Base-by-base conservation (phyloP, 2,113 vertebrate species). In the Cephalopholis sonnerati region DNA sequence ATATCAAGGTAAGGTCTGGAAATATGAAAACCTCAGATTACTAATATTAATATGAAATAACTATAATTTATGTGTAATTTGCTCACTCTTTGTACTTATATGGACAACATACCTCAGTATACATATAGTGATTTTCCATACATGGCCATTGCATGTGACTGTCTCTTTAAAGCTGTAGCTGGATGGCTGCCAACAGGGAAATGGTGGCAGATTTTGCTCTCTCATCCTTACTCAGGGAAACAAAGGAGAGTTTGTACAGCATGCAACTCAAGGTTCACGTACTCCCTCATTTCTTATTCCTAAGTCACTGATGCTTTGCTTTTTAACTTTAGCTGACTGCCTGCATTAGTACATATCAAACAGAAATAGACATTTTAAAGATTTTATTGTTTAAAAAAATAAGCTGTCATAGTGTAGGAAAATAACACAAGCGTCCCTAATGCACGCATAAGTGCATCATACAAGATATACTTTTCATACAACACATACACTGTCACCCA, bases 201-300 rank as follows among this genome's bases (percentile, higher is more conserved):
- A 83, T 73, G 36, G 2, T 1, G 13, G 13, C 5, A 59, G 66
- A 81, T 88, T 93, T 77, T 93, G 94, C 93, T n/a, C 54, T 87
- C 91, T 95, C 93, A 95, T 94, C 73, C 87, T 94, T 90, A 94
- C 92, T 87, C 77, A 84, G 88, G 61, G 55, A 92, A 92, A 89
- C 46, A 55, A 11, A 59, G 13, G n/a, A 20, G 2, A 50, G 48
- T 11, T 27, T 1, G 7, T 50, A 8, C 0, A 1, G 32, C 32
- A 70, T 63, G 12, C 12, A 44, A 1, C 25, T 22, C 13, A 48
- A 1, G 24, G 3, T 62, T 67, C 24, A 77, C 5, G 32, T 18
- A 53, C 18, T 46, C 64, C 16, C 48, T 18, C 4, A 12, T 46
- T 67, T 73, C 1, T 70, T 46, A 57, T 61, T 57, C 0, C 12